Evolutionary conservation across 2,888 invertebrate genomes (phyloP), one percentile per base, ranked within the genome.

Genomic region (Spisula solida): DNA sequence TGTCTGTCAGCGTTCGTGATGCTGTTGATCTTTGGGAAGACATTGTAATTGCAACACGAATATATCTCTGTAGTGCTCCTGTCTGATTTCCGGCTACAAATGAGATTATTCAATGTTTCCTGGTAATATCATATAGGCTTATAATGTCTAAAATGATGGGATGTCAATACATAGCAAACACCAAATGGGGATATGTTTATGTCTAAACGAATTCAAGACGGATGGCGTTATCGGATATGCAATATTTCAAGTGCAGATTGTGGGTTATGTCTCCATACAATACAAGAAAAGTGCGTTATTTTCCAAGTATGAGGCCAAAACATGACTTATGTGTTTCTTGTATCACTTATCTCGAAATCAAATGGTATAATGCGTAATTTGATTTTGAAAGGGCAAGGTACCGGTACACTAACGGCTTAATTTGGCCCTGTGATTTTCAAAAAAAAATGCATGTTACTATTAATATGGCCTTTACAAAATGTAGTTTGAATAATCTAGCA

Each of bases 21-120:
- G 34, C 12, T 75, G 75, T 75, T 75, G 75, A 31, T 75, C 75
- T 75, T 34, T 75, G 75, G 31, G 34, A 75, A 75, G 75, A 75
- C 34, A 18, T 75, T 75, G 10, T 75, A 75, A 75, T 75, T 75
- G 75, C 75, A 34, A 75, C 75, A 75, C 31, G 75, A 31, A 31
- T 75, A 31, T 75, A 31, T 31, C 34, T 75, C 31, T 31, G 75
- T 34, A 31, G 75, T 34, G 75, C 4, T 75, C 16, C 75, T 25
- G 34, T 75, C 75, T 75, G 75, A 75, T 75, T 75, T 75, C 75
- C 75, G 29, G 75, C 1, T 16, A 75, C 18, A 75, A 75, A 75
- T 75, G 75, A 25, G 75, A 75, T 75, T 75, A 75, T 75, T 75
- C 75, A 31, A 75, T 29, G 16, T 31, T 75, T 31, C 75, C 31